Evolutionary conservation across 2,888 invertebrate genomes (phyloP).

Genomic region (Morpho helenor): DNA sequence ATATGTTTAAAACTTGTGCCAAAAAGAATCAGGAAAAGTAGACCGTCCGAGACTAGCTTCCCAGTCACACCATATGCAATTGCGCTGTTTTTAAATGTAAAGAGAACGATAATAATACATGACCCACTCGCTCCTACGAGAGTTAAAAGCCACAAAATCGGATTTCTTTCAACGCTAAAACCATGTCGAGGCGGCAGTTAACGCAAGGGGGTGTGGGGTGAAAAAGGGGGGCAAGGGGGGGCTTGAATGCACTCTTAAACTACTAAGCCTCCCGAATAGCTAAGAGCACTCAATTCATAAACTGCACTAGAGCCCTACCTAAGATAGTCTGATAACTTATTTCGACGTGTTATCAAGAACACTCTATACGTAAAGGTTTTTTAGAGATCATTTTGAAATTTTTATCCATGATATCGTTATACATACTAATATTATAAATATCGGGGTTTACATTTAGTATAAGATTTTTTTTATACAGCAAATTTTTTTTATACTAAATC

Average conservation of each 20-base stretch:
- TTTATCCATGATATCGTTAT: too few species aligned
- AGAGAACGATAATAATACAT: conserved; percentile 3
- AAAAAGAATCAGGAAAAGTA: background rate
- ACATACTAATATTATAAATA: too few species aligned
- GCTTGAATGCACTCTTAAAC: conserved; percentile 12
- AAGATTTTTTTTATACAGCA: too few species aligned
- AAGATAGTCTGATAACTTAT: background rate
- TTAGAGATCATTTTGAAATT: too few species aligned
- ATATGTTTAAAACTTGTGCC: too few species aligned
- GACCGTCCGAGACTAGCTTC: background rate
- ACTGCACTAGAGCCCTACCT: conserved; percentile 12
- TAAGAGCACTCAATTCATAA: conserved; percentile 16
- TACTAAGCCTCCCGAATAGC: conserved; percentile 16
- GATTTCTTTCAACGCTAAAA: conserved; percentile 8
- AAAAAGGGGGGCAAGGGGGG: background rate
- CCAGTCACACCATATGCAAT: too few species aligned
- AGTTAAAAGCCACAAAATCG: conserved; percentile 11
- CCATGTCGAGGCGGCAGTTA: conserved; percentile 1
- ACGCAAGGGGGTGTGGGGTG: background rate
- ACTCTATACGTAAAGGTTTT: too few species aligned
- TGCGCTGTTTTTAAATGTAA: background rate
- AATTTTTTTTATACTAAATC: too few species aligned
- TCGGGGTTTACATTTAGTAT: too few species aligned
- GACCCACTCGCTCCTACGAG: conserved; percentile 2
- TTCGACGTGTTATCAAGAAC: too few species aligned